Evolutionary conservation across 2,888 invertebrate genomes (phyloP).

Genomic region (Smittia sp.): DNA sequence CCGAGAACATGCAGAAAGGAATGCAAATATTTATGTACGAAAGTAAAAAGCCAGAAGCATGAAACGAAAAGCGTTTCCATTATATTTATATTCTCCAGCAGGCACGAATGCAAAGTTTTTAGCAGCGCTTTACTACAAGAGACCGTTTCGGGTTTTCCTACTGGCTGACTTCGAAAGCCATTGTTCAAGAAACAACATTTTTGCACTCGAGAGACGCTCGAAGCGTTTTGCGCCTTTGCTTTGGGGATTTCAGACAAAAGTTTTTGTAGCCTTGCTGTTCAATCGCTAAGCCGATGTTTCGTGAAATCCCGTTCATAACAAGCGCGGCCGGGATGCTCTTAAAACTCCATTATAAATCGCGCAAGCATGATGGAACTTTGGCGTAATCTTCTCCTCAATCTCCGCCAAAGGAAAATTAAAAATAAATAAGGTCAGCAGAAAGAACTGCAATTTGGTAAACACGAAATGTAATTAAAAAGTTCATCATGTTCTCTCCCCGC

Average conservation of each 20-base stretch:
- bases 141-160: too few relatives aligned
- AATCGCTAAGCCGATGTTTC: not conserved
- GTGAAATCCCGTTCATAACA: not conserved
- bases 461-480: conserved; percentile 23
- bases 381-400: not conserved
- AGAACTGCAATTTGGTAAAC: conserved; percentile 18
- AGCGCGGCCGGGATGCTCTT: not conserved
- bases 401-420: conserved; percentile 12
- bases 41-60: not conserved
- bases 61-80: not conserved
- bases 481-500: not conserved
- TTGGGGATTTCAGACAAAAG: not conserved
- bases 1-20: not conserved
- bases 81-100: not conserved
- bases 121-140: too few relatives aligned
- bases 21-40: not conserved
- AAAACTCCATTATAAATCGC: not conserved
- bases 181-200: not conserved
- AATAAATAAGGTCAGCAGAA: conserved; percentile 12
- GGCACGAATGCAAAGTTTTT: not conserved
- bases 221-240: too few relatives aligned
- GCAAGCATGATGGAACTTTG: not conserved
- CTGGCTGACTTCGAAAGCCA: not conserved
- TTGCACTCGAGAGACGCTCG: not conserved
- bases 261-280: not conserved